These are phyloP conservation scores for Metopia argyrocephala DNA, from an alignment of 2,888 invertebrate species.

Conservation along the genomic window DNA sequence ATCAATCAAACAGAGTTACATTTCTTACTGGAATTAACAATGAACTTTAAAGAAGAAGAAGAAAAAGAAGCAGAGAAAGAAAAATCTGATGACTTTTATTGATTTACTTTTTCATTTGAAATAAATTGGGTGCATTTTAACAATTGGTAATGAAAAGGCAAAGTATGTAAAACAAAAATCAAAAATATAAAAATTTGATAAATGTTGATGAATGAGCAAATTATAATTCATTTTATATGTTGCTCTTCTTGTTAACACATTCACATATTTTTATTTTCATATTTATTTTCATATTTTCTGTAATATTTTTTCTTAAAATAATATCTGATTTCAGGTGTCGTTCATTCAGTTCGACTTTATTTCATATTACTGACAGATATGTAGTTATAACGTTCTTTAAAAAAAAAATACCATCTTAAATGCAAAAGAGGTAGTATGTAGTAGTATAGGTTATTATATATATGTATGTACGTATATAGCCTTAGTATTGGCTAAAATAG, in stretches of 20 bases:
- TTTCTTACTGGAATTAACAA: background rate
- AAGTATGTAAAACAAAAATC: background rate
- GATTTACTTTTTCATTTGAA: background rate
- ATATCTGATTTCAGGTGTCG: background rate
- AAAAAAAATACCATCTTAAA: too few relatives aligned
- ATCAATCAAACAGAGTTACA: background rate
- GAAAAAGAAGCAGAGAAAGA: background rate
- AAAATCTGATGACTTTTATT: background rate
- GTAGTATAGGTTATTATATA: background rate
- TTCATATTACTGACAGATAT: conserved; percentile 10
- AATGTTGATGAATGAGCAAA: conserved; percentile 37
- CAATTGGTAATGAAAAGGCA: background rate
- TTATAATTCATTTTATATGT: conserved; percentile 26
- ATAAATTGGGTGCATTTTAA: background rate
- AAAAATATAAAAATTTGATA: background rate
- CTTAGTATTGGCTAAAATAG: too few relatives aligned
- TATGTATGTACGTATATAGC: background rate
- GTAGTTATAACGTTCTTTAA: too few relatives aligned
- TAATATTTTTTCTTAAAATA: background rate
- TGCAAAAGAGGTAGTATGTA: too few relatives aligned
- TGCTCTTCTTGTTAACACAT: conserved; percentile 13
- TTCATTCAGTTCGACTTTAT: conserved; percentile 6
- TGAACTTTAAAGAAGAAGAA: background rate
- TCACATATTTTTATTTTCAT: background rate
- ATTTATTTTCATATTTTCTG: background rate